Conservation (phyloP, 2,797 vertebrate species). For the Parambassis ranga region DNA sequence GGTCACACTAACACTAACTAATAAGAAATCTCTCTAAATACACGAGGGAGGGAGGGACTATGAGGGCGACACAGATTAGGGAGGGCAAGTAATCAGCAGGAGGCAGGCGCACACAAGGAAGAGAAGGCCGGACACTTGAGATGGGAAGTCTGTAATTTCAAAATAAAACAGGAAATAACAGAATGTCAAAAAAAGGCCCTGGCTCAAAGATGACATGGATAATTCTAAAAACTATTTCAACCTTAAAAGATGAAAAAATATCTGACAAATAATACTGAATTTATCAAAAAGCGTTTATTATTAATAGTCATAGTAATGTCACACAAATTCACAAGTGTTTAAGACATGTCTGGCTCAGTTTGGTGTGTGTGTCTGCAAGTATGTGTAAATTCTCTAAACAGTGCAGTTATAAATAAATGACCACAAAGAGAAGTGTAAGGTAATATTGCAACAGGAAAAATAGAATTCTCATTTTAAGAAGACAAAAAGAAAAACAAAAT, state of each 20-base stretch:
- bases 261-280: constrained; percentile 45
- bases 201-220: too few species aligned
- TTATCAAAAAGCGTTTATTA: constrained; percentile 91
- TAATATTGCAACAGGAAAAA: constrained; percentile 87
- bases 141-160: too few species aligned
- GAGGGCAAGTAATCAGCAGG: too few species aligned
- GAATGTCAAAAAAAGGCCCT: too few species aligned
- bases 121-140: too few species aligned
- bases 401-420: constrained; percentile 87
- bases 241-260: background rate
- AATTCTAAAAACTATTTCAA: too few species aligned
- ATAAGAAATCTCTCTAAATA: too few species aligned
- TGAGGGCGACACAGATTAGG: too few species aligned
- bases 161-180: too few species aligned
- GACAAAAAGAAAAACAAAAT: constrained; percentile 55
- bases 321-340: constrained; percentile 94
- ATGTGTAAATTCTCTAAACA: constrained; percentile 83
- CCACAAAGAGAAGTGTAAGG: constrained; percentile 75
- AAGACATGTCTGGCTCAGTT: constrained; percentile 92
- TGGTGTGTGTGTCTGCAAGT: constrained; percentile 78
- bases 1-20: too few species aligned
- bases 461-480: constrained; percentile 81
- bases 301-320: constrained; percentile 91
- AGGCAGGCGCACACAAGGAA: too few species aligned
- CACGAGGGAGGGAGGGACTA: too few species aligned